Base-by-base conservation (phyloP, 1,140 invertebrate genomes). In the Apis laboriosa region DNA sequence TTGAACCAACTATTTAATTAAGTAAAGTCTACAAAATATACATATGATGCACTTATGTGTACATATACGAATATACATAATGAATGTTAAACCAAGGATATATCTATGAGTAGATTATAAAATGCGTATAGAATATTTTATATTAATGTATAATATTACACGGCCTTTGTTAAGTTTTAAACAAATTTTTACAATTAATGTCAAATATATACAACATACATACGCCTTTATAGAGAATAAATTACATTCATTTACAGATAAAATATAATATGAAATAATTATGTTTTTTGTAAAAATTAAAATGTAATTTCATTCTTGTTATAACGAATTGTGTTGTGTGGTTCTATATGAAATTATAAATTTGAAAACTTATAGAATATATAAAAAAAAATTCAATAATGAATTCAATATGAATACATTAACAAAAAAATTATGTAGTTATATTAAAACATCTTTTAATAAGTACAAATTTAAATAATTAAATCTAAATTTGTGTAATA, bases 161-260 rank as follows among this genome's bases (percentile, higher is more conserved):
- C 67, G 81, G 81, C 81, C 81, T 83, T 83, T 78, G 81, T 83
- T 83, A 83, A 83, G 81, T 83, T 83, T 83, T 78, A 58, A 83
- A 83, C 81, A 83, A 77, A 77, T 83, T 83, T 83, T 83, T 83
- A 83, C 76, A 67, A 78, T 83, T 83, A 70, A 83, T 83, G 75
- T 83, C 81, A 72, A 83, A 78, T 83, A 78, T 68, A 77, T 12
- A 55, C 74, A 21, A 75, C 17, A 60, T 58, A 75, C 72, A 43
- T 15, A 71, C 60, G 53, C 56, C 76, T 83, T 72, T 83, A 72
- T 78, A 64, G 49, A 78, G 60, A 83, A 83, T 83, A 83, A 78
- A 83, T 71, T 83, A 78, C 51, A 43, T 83, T 83, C 58, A 19
- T 78, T 83, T 83, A 58, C 66, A 61, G 66, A 71, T 63, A 73